phyloP scores from a whole-genome alignment of 2,797 vertebrate species.

The Chiloscyllium punctatum region DNA sequence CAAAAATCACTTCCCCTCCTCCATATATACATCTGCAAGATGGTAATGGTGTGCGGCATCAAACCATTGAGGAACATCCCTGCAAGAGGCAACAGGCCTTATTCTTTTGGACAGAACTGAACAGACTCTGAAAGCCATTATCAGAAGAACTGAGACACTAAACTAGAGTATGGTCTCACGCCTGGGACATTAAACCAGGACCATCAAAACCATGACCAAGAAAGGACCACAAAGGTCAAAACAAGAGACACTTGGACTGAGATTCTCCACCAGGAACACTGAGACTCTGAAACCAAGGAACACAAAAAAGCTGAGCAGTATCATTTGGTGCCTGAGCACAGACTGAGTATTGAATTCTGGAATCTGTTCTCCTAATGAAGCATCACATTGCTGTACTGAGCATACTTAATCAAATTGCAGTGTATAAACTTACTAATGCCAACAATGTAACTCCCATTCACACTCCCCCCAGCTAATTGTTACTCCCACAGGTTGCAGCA shows the following conservation, averaged over 20 bases:
- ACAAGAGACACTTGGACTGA: too few relatives aligned
- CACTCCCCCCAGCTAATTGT: background rate
- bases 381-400: background rate
- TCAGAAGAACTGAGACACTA: too few relatives aligned
- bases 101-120: background rate
- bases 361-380: background rate
- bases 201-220: too few relatives aligned
- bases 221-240: too few relatives aligned
- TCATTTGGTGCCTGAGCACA: background rate
- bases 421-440: background rate
- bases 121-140: background rate
- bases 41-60: too few relatives aligned
- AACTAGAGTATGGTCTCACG: too few relatives aligned
- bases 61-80: background rate
- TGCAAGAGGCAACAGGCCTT: background rate
- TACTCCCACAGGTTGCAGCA: too few relatives aligned
- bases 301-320: too few relatives aligned
- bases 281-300: too few relatives aligned
- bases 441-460: background rate
- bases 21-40: background rate
- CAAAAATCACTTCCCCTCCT: background rate
- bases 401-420: background rate
- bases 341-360: background rate
- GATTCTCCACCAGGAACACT: too few relatives aligned
- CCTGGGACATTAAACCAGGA: too few relatives aligned